Evolutionary conservation across 2,888 invertebrate genomes (phyloP).

Genomic region (Callyntrura guangdongensis): DNA sequence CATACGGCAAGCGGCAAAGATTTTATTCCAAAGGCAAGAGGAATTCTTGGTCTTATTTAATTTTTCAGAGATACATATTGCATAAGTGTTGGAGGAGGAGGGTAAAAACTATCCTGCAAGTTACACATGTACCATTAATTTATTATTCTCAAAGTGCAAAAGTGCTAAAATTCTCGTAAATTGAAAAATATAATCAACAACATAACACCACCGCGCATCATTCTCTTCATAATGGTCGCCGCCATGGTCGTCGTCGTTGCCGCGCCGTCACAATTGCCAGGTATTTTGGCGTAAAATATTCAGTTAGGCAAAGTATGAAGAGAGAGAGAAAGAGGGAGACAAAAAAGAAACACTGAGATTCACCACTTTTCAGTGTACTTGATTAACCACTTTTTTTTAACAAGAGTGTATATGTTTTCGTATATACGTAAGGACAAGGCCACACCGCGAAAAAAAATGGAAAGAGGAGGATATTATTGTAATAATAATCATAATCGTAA

Average conservation of each 20-base stretch:
- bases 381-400: constrained; percentile 74
- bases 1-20: constrained; percentile 68
- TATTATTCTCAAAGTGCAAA: constrained; percentile 69
- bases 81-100: constrained; percentile 1
- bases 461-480: constrained; percentile 41
- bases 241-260: not conserved
- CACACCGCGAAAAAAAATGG: constrained; percentile 9
- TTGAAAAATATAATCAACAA: constrained; percentile 76
- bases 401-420: constrained; percentile 44
- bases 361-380: constrained; percentile 58
- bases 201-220: constrained; percentile 33
- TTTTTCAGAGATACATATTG: not conserved
- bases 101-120: not conserved
- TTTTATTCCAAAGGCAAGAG: not conserved
- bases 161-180: constrained; percentile 76
- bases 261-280: not conserved
- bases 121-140: constrained; percentile 53
- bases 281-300: not conserved
- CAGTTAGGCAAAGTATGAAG: not conserved
- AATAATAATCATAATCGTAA: constrained; percentile 66
- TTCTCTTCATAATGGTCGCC: not conserved
- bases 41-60: constrained; percentile 31
- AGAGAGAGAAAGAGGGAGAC: not conserved
- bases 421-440: constrained; percentile 4
- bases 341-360: constrained; percentile 56